These are phyloP conservation scores for Petroica traversi DNA, from an alignment of 2,113 vertebrate species.

Conservation along the genomic window DNA sequence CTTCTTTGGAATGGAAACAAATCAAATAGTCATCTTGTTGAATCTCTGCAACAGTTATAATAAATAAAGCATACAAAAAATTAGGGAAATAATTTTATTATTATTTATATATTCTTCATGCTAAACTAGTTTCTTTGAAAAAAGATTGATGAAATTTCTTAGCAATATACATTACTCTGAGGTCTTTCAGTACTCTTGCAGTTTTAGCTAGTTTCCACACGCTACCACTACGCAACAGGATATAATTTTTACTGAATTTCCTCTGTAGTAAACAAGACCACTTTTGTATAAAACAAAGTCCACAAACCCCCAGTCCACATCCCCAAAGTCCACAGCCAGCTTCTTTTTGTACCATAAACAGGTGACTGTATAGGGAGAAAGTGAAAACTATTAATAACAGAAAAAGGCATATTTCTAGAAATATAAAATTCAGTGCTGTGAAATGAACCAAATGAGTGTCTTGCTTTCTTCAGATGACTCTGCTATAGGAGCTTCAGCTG, in stretches of 20 bases:
- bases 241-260: not conserved
- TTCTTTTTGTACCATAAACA: not conserved
- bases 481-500: not conserved
- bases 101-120: not conserved
- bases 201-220: not conserved
- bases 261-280: not conserved
- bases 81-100: not conserved
- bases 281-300: not conserved
- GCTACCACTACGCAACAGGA: not conserved
- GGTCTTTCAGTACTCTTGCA: not conserved
- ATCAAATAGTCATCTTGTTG: not conserved
- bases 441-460: not conserved
- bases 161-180: not conserved
- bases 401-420: not conserved
- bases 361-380: not conserved
- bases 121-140: not conserved
- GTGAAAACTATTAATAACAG: not conserved
- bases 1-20: not conserved
- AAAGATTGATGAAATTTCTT: not conserved
- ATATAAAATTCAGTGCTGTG: not conserved
- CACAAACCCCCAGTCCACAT: not conserved
- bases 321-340: not conserved
- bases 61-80: not conserved
- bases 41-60: not conserved
- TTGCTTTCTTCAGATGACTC: not conserved